Evolutionary conservation across 2,888 invertebrate genomes (phyloP), one percentile per base, ranked within the genome.

Genomic region (Cosmopolites sordidus): DNA sequence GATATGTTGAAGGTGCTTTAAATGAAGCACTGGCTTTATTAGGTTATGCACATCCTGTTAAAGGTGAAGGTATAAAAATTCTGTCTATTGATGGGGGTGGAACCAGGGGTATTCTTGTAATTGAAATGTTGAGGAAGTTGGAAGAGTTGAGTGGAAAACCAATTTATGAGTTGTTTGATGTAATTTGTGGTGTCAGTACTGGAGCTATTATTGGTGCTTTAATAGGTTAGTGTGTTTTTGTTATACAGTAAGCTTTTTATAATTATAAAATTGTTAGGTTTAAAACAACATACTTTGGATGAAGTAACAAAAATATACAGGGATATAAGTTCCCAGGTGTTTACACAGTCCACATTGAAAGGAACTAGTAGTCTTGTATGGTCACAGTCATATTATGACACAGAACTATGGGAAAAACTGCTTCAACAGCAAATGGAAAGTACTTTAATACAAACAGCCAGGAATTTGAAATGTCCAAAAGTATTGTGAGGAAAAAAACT

Each of bases 81-180:
- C 77, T 95, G 45, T 78, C 90, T 0, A 87, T 95, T 64, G 94
- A 95, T 76, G 95, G 95, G 1, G 94, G 95, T 39, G 94, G 94
- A 43, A 86, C 90, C 56, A 80, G 92, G 56, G 93, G 93, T n/a
- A 78, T 94, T 57, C 78, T 92, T 58, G 89, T 91, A 2, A 81
- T 95, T 56, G 88, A 92, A 74, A 83, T 92, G 71, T 74, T 95
- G 59, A 81, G 83, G 45, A 84, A 85, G 62, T 72, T 95, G 33
- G 92, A 95, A 74, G 77, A 80, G 58, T 71, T 85, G 15, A 83
- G 87, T 1, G 84, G 85, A 0, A 78, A 78, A 59, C 77, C 73
- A 54, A 81, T 92, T 9, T 77, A 85, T 66, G 83, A 92, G 66
- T 76, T 92, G 72, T 95, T 95, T 75, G 95, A 95, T 75, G 86